Base-by-base conservation (phyloP, 2,888 invertebrate genomes). In the Callosobruchus maculatus region DNA sequence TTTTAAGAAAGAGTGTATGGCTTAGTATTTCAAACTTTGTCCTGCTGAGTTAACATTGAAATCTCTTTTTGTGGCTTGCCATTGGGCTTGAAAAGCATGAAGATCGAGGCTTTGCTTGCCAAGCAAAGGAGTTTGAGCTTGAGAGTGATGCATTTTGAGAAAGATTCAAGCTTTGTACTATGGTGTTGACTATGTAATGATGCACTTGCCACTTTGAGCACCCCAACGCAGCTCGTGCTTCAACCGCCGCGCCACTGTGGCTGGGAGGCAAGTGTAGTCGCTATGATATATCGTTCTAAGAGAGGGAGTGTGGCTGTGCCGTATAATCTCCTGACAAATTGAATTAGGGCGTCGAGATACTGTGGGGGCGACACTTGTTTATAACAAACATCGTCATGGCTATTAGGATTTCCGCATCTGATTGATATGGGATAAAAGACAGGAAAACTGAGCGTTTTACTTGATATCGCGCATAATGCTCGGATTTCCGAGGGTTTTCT, bases 241-340 rank as follows among this genome's bases (percentile, higher is more conserved):
- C 26, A 4, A 26, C 26, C 26, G 7, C 26, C 26, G 49, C 49
- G 49, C 49, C 49, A 49, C 49, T 49, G 49, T 49, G 49, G 7
- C 49, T 49, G 18, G 49, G 49, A 49, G 13, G 49, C 49, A 49
- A 49, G 26, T 31, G 81, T 84, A 82, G 82, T 82, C 81, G 76
- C 83, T 83, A 86, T 87, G 86, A 87, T 87, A 86, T 86, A 87
- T 86, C 83, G 86, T 84, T 71, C 82, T 83, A 82, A 82, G 82
- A 83, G 83, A 85, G 86, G 86, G 85, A 84, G 86, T 86, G 85
- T 84, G 86, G 86, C 86, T 85, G 84, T 84, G 85, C 85, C 85
- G 85, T 84, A 87, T 87, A 87, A 87, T 87, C 87, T 87, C 86
- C 86, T 87, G 87, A 87, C 87, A 87, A 87, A 87, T 87, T 87